These are phyloP conservation scores for Caenorhabditis sp. DNA, from an alignment of 2,888 invertebrate genomes.

Conservation along the genomic window DNA sequence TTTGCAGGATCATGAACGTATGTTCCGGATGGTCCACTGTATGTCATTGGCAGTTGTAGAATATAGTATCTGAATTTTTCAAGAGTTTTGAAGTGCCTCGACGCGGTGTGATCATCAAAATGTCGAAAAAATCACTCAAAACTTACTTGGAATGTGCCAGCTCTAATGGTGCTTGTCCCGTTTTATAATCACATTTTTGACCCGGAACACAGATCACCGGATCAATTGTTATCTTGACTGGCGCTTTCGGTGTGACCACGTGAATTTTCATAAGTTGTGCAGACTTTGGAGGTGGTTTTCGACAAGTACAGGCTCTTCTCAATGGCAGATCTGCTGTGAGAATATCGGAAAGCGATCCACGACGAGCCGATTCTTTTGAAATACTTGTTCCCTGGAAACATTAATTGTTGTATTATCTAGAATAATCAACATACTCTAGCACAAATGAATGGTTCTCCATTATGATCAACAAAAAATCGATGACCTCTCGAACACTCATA, in stretches of 20 bases:
- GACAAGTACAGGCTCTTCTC: slow-evolving; percentile 85
- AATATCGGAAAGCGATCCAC: slow-evolving; percentile 12
- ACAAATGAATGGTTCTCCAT: slow-evolving; percentile 38
- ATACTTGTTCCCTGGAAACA: slow-evolving; percentile 11
- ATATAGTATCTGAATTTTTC: slow-evolving; percentile 20
- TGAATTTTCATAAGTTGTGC: slow-evolving; percentile 79
- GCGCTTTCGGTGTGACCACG: slow-evolving; percentile 87
- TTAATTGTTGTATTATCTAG: neutral
- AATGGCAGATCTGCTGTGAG: slow-evolving; percentile 88
- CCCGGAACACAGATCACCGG: slow-evolving; percentile 78
- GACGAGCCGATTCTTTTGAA: slow-evolving; percentile 7
- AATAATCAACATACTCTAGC: slow-evolving; percentile 16
- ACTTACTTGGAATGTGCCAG: slow-evolving; percentile 54
- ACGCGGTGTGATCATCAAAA: no score
- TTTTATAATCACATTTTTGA: slow-evolving; percentile 45
- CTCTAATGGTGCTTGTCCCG: slow-evolving; percentile 55
- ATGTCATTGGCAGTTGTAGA: slow-evolving; percentile 16
- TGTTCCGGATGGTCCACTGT: slow-evolving; percentile 49
- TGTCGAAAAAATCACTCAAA: no score
- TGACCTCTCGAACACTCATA: slow-evolving; percentile 98
- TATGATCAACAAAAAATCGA: slow-evolving; percentile 81
- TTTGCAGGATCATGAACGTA: slow-evolving; percentile 31
- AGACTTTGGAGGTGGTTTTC: slow-evolving; percentile 67
- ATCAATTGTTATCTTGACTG: slow-evolving; percentile 85
- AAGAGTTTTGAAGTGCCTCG: no score